A percentile compares a stretch with the other conserved stretches of the same genome.
Evolutionary conservation across 2,888 invertebrate genomes (phyloP).

Genomic region (Ochlodes sylvanus): DNA sequence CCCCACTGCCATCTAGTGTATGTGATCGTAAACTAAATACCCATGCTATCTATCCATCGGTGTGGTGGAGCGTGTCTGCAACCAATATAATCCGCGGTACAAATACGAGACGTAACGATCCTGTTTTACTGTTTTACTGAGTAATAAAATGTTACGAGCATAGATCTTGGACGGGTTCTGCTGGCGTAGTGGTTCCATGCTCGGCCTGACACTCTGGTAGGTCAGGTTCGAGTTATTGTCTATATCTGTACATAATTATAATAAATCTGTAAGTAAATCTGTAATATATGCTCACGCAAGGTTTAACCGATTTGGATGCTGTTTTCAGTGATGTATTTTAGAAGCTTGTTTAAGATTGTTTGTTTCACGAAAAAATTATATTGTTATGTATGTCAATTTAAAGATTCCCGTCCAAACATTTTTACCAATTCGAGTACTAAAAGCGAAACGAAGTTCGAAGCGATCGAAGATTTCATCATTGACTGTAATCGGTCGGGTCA

Average conservation of each 20-base stretch:
- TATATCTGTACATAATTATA: too few species aligned
- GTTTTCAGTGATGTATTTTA: too few species aligned
- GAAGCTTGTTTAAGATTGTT: too few species aligned
- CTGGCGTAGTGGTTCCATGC: background rate
- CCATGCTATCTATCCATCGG: background rate
- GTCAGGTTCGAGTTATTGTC: background rate
- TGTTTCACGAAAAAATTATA: too few species aligned
- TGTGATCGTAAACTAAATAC: background rate
- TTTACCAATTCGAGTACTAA: too few species aligned
- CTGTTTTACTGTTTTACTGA: conserved; percentile 15
- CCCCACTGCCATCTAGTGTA: too few species aligned
- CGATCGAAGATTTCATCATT: background rate
- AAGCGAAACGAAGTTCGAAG: too few species aligned
- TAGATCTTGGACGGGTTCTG: background rate
- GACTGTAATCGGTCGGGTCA: background rate
- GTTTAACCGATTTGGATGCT: too few species aligned
- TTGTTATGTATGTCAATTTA: too few species aligned
- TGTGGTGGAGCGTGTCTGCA: conserved; percentile 12
- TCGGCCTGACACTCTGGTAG: background rate
- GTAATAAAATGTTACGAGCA: conserved; percentile 11
- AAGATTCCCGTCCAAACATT: too few species aligned
- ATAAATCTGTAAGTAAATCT: too few species aligned
- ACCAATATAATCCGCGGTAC: conserved; percentile 26
- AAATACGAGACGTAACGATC: conserved; percentile 13
- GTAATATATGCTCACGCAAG: too few species aligned